phyloP scores from a whole-genome alignment of 2,888 invertebrate genomes.

The Thymelicus sylvestris region DNA sequence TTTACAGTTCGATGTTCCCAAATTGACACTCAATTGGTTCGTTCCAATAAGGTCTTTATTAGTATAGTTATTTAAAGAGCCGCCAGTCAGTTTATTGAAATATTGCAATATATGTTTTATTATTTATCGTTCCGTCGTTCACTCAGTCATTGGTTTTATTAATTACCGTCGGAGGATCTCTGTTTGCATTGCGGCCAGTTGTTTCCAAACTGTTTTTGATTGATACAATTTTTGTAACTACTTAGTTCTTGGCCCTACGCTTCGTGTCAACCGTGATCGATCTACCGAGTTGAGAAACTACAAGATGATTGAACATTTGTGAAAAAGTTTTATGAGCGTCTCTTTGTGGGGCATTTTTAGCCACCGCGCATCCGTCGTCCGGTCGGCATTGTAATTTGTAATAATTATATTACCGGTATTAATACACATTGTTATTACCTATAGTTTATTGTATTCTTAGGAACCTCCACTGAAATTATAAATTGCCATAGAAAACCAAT shows the following conservation, averaged over 20 bases:
- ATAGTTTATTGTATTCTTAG: too few species aligned
- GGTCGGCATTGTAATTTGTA: too few species aligned
- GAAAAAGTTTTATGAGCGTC: too few species aligned
- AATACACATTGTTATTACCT: too few species aligned
- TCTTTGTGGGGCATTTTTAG: too few species aligned
- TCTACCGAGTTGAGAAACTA: neutral
- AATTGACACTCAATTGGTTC: neutral
- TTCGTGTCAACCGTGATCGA: neutral
- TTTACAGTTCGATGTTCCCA: neutral
- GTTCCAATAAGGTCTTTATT: neutral
- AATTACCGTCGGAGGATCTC: constrained; percentile 10
- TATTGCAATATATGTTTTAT: constrained; percentile 26
- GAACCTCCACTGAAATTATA: too few species aligned
- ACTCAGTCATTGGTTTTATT: constrained; percentile 18
- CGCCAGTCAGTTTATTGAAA: constrained; percentile 9
- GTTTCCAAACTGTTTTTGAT: neutral
- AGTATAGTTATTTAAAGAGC: neutral
- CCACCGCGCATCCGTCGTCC: too few species aligned
- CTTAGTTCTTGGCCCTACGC: neutral
- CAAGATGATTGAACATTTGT: neutral
- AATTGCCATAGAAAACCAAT: too few species aligned
- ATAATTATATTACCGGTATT: too few species aligned
- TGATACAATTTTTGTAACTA: neutral
- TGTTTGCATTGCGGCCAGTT: constrained; percentile 10
- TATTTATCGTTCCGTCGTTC: constrained; percentile 24